Conservation (phyloP, 2,113 vertebrate species). For the Amphiprion percula region DNA sequence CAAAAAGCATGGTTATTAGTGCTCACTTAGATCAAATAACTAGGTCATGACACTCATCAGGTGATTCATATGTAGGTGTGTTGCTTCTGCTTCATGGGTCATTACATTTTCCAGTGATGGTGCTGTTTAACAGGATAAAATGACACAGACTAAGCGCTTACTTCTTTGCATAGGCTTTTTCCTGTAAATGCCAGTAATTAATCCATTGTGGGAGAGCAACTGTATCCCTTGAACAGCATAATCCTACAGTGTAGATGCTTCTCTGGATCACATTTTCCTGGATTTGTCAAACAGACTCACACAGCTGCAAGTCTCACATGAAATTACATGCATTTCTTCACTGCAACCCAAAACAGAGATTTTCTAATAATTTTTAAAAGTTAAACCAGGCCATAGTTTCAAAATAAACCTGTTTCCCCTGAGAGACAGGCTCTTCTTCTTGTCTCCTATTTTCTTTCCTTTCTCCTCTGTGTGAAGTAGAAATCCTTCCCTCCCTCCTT, state of each 20-base stretch:
- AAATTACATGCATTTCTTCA: not conserved
- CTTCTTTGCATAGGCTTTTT: not conserved
- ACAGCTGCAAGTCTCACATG: no score
- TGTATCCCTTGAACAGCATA: not conserved
- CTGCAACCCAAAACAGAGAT: slow-evolving; percentile 17
- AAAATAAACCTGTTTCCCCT: slow-evolving; percentile 45
- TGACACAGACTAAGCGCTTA: not conserved
- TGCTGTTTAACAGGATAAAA: no score
- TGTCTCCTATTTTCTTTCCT: slow-evolving; percentile 27
- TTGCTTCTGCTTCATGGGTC: no score
- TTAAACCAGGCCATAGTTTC: slow-evolving; percentile 29
- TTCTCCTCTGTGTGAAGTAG: slow-evolving; percentile 22
- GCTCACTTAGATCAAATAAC: no score
- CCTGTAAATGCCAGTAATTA: not conserved
- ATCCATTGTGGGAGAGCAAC: not conserved
- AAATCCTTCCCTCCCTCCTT: slow-evolving; percentile 55
- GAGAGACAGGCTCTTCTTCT: slow-evolving; percentile 32
- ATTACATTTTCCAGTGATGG: no score
- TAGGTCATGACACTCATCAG: no score
- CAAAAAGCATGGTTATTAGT: no score
- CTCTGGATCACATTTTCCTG: no score
- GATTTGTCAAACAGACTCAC: not conserved
- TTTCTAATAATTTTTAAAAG: slow-evolving; percentile 6
- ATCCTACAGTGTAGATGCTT: not conserved
- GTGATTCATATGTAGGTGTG: no score